Evolutionary conservation across 2,797 vertebrate genomes (phyloP).

Genomic region (Arnoldichthys spilopterus): DNA sequence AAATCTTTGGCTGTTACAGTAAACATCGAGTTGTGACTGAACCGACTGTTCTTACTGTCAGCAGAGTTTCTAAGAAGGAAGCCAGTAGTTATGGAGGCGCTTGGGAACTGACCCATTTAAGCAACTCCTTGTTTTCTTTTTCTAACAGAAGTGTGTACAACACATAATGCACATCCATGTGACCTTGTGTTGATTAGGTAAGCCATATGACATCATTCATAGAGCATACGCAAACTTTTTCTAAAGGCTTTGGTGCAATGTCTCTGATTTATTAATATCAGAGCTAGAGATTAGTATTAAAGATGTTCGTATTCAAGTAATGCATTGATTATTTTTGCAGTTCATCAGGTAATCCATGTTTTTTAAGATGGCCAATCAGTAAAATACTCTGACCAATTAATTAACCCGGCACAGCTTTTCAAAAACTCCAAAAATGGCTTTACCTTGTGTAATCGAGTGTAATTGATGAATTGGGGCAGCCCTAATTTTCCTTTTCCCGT

Average conservation of each 20-base stretch:
- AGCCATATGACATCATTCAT: neutral
- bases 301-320: neutral
- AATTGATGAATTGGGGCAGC: neutral
- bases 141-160: neutral
- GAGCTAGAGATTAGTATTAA: neutral
- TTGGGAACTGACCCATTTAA: conserved; percentile 10
- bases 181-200: conserved; percentile 1
- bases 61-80: neutral
- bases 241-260: neutral
- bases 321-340: neutral
- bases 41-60: neutral
- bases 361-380: neutral
- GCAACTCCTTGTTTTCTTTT: neutral
- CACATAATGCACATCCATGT: neutral
- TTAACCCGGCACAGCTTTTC: neutral
- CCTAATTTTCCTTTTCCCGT: neutral
- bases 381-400: neutral
- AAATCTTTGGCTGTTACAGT: neutral
- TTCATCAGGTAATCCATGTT: neutral
- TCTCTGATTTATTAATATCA: neutral
- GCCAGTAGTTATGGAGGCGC: neutral
- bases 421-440: neutral
- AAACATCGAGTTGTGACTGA: neutral
- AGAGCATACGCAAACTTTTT: neutral
- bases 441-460: neutral